phyloP scores from a whole-genome alignment of 2,113 vertebrate species.

The Indicator maculatus region DNA sequence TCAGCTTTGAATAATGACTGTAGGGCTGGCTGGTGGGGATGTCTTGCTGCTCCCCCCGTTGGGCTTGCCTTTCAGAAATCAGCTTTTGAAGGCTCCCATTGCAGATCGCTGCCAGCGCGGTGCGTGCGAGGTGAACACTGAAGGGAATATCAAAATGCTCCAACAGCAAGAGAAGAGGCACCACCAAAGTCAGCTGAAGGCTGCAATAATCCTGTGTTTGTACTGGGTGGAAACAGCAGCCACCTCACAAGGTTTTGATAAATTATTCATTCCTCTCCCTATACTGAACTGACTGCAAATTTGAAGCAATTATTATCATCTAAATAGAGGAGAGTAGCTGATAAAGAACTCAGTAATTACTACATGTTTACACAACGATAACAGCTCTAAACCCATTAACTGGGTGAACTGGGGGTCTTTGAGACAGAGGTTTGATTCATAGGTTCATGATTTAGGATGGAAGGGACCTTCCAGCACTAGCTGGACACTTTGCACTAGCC shows the following conservation, averaged over 20 bases:
- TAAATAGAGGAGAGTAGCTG: not conserved
- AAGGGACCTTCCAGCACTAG: too few relatives aligned
- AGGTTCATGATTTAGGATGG: too few relatives aligned
- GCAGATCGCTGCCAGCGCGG: not conserved
- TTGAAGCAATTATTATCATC: constrained; percentile 8
- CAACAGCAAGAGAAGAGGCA: not conserved
- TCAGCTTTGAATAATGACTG: constrained; percentile 36
- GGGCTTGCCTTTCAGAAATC: not conserved
- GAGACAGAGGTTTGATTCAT: not conserved
- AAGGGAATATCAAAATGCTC: not conserved
- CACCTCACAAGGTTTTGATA: not conserved
- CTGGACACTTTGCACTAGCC: too few relatives aligned
- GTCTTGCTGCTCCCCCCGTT: not conserved
- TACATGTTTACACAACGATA: not conserved
- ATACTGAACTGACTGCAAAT: not conserved
- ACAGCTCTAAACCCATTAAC: not conserved
- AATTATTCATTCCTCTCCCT: constrained; percentile 21
- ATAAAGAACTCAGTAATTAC: not conserved
- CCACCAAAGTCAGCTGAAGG: not conserved
- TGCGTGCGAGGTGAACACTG: not conserved
- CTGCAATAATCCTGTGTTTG: not conserved
- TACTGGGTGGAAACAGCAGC: not conserved
- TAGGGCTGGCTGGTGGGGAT: not conserved
- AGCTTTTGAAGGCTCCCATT: not conserved
- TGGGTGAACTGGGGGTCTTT: not conserved